A percentile compares a stretch with the other conserved stretches of the same genome.
Conservation (phyloP, 2,113 vertebrate genomes). For the Tragelaphus scriptus region DNA sequence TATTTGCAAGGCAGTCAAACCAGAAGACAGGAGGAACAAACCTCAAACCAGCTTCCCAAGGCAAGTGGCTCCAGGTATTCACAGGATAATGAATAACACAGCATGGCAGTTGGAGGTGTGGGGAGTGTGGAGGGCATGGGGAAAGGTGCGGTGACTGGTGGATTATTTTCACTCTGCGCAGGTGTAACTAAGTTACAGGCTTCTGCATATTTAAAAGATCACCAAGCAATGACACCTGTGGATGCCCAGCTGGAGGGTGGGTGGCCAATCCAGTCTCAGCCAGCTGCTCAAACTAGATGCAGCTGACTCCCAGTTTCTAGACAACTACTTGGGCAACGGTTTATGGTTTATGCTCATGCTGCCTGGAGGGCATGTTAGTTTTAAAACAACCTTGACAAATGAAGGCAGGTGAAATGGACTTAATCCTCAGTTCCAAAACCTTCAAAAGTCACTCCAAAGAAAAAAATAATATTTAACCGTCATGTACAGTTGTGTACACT, state of each 20-base stretch:
- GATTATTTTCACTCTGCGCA: accelerated
- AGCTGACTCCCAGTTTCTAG: neutral
- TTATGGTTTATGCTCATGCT: neutral
- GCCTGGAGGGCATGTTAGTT: neutral
- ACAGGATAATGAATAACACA: neutral
- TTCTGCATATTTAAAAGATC: neutral
- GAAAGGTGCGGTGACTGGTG: neutral
- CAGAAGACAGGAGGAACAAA: neutral
- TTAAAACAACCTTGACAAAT: neutral
- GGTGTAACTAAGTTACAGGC: neutral
- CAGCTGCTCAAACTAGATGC: neutral
- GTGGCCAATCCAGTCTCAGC: neutral
- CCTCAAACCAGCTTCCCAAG: neutral
- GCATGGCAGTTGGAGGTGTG: neutral
- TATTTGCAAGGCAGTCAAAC: neutral
- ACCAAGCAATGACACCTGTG: neutral
- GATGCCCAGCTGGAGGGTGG: neutral
- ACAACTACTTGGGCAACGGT: neutral
- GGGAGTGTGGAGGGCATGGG: neutral
- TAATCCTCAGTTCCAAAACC: neutral
- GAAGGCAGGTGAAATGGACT: neutral
- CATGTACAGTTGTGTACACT: neutral
- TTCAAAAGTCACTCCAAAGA: neutral
- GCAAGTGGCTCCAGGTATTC: neutral
- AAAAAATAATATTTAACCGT: neutral